phyloP scores from a whole-genome alignment of 2,797 vertebrate genomes.

The Falco berigora region DNA sequence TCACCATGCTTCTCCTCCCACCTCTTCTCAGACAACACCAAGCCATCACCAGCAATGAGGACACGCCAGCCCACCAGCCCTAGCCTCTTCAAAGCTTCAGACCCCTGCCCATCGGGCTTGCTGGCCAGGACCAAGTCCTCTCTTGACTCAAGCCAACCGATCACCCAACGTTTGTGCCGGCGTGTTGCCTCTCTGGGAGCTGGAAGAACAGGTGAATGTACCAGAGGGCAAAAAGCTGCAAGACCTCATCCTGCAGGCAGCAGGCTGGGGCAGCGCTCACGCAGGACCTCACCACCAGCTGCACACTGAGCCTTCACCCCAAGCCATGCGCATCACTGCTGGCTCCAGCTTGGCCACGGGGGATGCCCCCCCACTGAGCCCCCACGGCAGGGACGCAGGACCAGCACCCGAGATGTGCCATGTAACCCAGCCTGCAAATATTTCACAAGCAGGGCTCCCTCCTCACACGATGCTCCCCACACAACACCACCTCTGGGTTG shows the following conservation, averaged over 20 bases:
- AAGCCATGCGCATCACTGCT: fast-evolving
- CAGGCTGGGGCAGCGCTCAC: not conserved
- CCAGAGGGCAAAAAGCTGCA: not conserved
- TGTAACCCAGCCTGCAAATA: fast-evolving
- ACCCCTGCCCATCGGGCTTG: not conserved
- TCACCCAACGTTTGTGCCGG: not conserved
- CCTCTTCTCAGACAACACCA: not conserved
- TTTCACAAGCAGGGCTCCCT: not conserved
- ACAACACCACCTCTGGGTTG: not conserved
- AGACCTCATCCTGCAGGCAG: not conserved
- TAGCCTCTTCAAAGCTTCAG: not conserved
- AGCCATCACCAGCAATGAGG: not conserved
- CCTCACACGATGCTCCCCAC: fast-evolving
- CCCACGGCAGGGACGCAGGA: not conserved
- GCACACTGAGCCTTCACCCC: not conserved
- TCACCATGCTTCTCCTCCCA: not conserved
- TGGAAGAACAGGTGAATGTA: not conserved
- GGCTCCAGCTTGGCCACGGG: fast-evolving
- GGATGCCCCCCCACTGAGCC: not conserved
- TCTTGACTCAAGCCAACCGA: fast-evolving
- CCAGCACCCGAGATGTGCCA: not conserved
- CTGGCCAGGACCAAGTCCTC: not conserved
- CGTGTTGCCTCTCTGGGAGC: fast-evolving
- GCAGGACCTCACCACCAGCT: not conserved
- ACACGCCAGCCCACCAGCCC: not conserved